A percentile compares a stretch with the other conserved stretches of the same genome.
phyloP scores from a whole-genome alignment of 2,113 vertebrate species.

The Porphyrio hochstetteri region DNA sequence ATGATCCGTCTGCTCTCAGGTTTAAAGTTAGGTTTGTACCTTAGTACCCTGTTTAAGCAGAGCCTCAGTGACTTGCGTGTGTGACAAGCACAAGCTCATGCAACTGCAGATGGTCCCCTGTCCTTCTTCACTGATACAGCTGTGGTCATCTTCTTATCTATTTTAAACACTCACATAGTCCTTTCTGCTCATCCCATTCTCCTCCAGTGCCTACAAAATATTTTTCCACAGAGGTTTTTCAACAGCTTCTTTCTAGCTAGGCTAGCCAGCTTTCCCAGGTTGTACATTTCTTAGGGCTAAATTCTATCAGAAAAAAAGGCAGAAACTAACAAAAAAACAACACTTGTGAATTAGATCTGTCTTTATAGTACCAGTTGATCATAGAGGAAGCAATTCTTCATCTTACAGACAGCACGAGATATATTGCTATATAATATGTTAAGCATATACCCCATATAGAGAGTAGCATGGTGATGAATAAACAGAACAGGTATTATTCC shows the following conservation, averaged over 20 bases:
- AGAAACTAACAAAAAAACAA: background rate
- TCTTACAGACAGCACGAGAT: background rate
- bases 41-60: background rate
- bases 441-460: background rate
- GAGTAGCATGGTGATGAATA: background rate
- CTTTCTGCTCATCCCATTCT: background rate
- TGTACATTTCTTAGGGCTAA: background rate
- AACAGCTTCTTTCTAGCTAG: background rate
- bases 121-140: background rate
- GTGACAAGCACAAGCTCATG: background rate
- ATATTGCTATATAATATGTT: background rate
- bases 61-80: background rate
- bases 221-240: background rate
- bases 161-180: background rate
- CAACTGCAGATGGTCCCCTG: background rate
- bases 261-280: background rate
- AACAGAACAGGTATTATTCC: background rate
- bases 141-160: background rate
- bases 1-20: rapidly evolving
- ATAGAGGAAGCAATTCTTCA: background rate
- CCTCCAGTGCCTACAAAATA: background rate
- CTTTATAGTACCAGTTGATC: background rate
- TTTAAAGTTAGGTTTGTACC: background rate
- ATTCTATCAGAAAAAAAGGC: background rate
- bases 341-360: background rate